Percentiles rank a stretch among this genome's conserved stretches.
Evolutionary conservation across 2,888 invertebrate species (phyloP).

Genomic region (Fragum fragum): DNA sequence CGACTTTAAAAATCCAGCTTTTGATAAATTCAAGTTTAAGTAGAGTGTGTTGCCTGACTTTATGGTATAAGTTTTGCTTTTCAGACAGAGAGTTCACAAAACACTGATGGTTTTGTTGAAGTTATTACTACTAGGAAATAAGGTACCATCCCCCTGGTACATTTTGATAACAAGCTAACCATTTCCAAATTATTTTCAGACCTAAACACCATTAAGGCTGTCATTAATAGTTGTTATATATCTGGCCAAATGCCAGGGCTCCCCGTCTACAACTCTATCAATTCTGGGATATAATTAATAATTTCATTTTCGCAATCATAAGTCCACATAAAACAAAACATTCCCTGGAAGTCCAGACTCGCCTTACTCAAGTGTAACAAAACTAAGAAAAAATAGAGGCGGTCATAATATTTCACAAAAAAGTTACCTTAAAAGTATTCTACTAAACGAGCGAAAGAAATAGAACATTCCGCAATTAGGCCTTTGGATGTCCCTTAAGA

Average conservation of each 20-base stretch:
- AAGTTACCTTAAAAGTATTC: too few species aligned
- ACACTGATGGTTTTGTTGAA: background rate
- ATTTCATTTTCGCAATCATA: conserved; percentile 55
- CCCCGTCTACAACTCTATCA: conserved; percentile 33
- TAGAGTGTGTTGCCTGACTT: too few species aligned
- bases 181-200: conserved; percentile 7
- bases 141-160: conserved; percentile 2
- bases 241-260: conserved; percentile 23
- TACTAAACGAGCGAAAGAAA: too few species aligned
- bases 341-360: background rate
- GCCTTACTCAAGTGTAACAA: background rate
- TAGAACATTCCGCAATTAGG: too few species aligned
- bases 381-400: too few species aligned
- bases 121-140: background rate
- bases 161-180: conserved; percentile 15
- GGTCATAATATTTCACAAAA: too few species aligned
- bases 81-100: too few species aligned
- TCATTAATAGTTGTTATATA: background rate
- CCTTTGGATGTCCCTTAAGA: too few species aligned
- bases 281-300: conserved; percentile 38
- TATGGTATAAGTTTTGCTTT: too few species aligned
- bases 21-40: too few species aligned
- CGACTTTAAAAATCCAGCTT: too few species aligned
- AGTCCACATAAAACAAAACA: conserved; percentile 6
- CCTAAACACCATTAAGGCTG: background rate